Evolutionary conservation across 2,113 vertebrate species (phyloP).

Genomic region (Galbula dea): DNA sequence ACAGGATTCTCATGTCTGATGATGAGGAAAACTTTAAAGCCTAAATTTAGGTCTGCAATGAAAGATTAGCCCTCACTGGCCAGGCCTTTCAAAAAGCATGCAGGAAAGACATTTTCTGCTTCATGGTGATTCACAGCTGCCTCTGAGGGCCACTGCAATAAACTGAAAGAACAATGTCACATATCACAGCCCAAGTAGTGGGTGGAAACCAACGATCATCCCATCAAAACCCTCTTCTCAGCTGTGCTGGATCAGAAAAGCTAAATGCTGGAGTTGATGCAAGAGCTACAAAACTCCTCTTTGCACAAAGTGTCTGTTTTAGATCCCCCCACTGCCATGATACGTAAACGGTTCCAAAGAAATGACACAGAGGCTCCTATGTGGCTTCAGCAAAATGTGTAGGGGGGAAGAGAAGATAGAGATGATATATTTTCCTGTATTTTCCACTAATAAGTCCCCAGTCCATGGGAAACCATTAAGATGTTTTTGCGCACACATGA

Average conservation of each 20-base stretch:
- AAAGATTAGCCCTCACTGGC: not conserved
- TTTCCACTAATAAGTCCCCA: not conserved
- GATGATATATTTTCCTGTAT: not conserved
- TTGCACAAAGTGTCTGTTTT: not conserved
- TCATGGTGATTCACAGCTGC: not conserved
- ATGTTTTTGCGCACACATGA: not conserved
- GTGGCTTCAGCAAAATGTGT: not conserved
- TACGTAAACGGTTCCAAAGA: not conserved
- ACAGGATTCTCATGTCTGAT: not conserved
- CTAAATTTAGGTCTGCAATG: not conserved
- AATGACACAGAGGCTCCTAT: not conserved
- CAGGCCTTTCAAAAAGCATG: not conserved
- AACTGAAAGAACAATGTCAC: not conserved
- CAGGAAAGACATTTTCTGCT: not conserved
- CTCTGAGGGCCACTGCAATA: not conserved
- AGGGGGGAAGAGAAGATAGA: not conserved
- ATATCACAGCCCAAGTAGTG: not conserved
- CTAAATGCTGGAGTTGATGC: not conserved
- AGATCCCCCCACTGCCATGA: fast-evolving
- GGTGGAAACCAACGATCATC: not conserved
- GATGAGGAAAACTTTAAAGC: not conserved
- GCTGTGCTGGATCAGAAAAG: not conserved
- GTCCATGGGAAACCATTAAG: not conserved
- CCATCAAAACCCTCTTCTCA: not conserved
- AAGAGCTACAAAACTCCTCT: not conserved